Conservation (phyloP, 2,113 vertebrate genomes). For the Falco punctatus region DNA sequence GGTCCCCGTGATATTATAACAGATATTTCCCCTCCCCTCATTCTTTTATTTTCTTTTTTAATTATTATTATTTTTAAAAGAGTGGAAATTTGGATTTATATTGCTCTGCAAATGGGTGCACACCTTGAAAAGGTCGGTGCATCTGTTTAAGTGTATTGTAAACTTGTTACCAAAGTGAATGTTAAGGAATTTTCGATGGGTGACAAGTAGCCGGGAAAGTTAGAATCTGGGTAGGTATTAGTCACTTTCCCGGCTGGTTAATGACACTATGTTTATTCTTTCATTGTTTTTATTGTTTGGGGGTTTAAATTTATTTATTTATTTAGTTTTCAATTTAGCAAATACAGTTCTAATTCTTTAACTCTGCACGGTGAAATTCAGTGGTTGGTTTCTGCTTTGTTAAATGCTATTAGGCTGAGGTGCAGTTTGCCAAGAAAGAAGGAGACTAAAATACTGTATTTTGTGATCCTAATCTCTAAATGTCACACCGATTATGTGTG, state of each 20-base stretch:
- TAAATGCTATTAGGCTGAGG: neutral
- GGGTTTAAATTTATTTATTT: neutral
- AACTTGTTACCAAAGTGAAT: slow-evolving; percentile 42
- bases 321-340: slow-evolving; percentile 18
- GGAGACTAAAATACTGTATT: slow-evolving; percentile 11
- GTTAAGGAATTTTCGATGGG: slow-evolving; percentile 30
- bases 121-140: neutral
- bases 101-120: neutral
- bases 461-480: slow-evolving; percentile 41
- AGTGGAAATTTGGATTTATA: neutral
- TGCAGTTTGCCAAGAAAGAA: neutral
- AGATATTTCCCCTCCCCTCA: neutral
- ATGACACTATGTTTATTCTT: slow-evolving; percentile 1
- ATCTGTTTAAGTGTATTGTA: neutral
- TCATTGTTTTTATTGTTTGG: neutral
- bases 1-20: neutral
- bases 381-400: neutral
- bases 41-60: no score
- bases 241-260: neutral
- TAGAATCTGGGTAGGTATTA: neutral
- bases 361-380: neutral
- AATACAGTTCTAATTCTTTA: neutral
- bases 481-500: neutral
- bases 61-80: neutral
- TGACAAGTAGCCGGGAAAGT: slow-evolving; percentile 42